These are phyloP conservation scores for Noctua pronuba DNA, from an alignment of 2,888 invertebrate species.

Conservation along the genomic window DNA sequence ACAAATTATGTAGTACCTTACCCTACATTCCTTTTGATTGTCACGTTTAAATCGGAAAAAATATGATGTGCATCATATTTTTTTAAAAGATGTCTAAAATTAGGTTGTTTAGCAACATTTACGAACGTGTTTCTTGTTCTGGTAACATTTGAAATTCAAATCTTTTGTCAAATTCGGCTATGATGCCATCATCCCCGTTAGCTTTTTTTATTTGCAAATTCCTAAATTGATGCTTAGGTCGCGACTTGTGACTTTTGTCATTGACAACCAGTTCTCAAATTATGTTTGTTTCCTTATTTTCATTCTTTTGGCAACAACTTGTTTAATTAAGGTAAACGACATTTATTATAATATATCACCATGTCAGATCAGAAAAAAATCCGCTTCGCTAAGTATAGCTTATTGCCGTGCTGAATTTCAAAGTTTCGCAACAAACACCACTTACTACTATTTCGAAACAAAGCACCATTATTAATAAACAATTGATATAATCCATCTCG, in stretches of 20 bases:
- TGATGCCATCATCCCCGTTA: constrained; percentile 41
- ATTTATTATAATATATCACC: constrained; percentile 4
- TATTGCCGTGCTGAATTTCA: constrained; percentile 18
- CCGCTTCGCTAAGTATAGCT: constrained; percentile 8
- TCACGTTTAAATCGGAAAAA: background rate
- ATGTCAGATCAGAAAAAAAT: constrained; percentile 14
- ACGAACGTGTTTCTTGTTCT: constrained; percentile 9
- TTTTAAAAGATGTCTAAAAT: background rate
- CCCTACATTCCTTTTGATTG: background rate
- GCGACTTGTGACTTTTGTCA: constrained; percentile 31
- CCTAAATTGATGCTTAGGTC: constrained; percentile 23
- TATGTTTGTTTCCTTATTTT: constrained; percentile 36
- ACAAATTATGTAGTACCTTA: constrained; percentile 6
- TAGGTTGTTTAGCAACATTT: background rate
- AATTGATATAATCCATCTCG: constrained; percentile 33
- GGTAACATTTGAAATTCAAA: constrained; percentile 34
- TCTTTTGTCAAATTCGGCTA: constrained; percentile 22
- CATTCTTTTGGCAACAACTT: constrained; percentile 29
- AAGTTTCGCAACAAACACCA: constrained; percentile 10
- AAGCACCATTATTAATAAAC: constrained; percentile 22
- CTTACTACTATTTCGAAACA: constrained; percentile 17
- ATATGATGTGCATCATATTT: background rate
- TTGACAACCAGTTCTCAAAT: constrained; percentile 44
- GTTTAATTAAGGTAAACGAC: constrained; percentile 22
- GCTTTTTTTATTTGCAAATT: constrained; percentile 17